A percentile compares a stretch with the other conserved stretches of the same genome.
phyloP scores from a whole-genome alignment of 2,113 vertebrate species.

The Gnathonemus longibarbis region DNA sequence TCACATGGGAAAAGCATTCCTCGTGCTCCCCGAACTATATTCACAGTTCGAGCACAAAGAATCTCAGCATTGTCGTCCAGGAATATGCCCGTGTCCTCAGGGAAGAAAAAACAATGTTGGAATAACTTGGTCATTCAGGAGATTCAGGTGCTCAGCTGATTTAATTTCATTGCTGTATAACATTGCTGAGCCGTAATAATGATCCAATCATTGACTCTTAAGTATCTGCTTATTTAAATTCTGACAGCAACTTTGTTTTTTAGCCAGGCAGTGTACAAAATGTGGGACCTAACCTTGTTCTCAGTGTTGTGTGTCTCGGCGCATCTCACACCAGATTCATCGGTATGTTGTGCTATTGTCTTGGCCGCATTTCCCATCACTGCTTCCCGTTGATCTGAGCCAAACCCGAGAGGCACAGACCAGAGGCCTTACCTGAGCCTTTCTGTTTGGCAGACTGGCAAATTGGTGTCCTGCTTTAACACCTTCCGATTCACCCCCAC shows the following conservation, averaged over 20 bases:
- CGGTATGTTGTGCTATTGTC: background rate
- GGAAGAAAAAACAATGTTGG: background rate
- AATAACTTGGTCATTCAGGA: background rate
- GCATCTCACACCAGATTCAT: background rate
- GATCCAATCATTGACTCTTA: no score
- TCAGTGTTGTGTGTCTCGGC: background rate
- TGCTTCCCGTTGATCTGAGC: background rate
- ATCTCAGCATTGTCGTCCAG: background rate
- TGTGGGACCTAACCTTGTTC: background rate
- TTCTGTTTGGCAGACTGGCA: background rate
- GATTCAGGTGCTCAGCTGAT: no score
- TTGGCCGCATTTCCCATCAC: background rate
- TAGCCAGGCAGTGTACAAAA: background rate
- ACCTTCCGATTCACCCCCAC: background rate
- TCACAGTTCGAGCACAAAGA: background rate
- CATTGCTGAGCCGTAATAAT: no score
- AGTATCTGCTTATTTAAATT: background rate
- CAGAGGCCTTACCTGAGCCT: background rate
- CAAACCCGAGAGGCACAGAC: background rate
- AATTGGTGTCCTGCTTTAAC: background rate
- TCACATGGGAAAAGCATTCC: background rate
- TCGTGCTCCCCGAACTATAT: background rate
- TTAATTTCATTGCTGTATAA: no score
- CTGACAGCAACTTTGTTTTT: background rate
- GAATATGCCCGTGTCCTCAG: background rate